These are phyloP conservation scores for Porphyrio hochstetteri DNA, from an alignment of 2,113 vertebrate genomes.

Conservation along the genomic window DNA sequence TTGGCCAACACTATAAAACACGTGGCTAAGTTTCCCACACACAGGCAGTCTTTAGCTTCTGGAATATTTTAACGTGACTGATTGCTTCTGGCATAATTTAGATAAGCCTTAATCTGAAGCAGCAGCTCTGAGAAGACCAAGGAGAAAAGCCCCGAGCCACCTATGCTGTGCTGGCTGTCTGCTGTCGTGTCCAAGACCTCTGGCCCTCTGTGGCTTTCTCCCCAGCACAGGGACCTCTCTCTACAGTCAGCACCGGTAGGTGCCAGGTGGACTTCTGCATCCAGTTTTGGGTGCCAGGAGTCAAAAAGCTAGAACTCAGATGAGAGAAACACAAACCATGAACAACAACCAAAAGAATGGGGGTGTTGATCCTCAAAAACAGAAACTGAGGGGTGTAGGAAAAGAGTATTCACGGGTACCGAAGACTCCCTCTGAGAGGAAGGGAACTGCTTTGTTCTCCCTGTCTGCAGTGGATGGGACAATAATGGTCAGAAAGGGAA, in stretches of 20 bases:
- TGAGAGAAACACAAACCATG: background rate
- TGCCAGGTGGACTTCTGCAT: background rate
- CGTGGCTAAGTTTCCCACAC: background rate
- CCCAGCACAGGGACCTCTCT: background rate
- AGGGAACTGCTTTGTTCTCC: background rate
- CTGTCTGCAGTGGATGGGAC: background rate
- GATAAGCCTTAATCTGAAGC: constrained; percentile 9
- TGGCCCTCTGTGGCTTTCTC: background rate
- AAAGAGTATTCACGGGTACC: background rate
- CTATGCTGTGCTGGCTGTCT: background rate
- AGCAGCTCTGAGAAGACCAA: background rate
- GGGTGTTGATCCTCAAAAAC: background rate
- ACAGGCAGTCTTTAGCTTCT: background rate
- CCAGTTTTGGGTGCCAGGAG: background rate
- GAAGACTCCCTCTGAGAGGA: background rate
- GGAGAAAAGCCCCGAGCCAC: background rate
- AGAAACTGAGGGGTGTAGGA: background rate
- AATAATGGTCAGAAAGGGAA: background rate
- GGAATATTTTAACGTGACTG: constrained; percentile 32
- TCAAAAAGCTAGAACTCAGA: background rate
- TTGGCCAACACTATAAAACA: background rate
- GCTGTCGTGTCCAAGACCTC: background rate
- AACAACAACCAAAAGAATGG: background rate
- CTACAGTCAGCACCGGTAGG: background rate
- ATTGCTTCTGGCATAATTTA: background rate